Evolutionary conservation across 2,888 invertebrate species (phyloP).

Genomic region (Meganola albula): DNA sequence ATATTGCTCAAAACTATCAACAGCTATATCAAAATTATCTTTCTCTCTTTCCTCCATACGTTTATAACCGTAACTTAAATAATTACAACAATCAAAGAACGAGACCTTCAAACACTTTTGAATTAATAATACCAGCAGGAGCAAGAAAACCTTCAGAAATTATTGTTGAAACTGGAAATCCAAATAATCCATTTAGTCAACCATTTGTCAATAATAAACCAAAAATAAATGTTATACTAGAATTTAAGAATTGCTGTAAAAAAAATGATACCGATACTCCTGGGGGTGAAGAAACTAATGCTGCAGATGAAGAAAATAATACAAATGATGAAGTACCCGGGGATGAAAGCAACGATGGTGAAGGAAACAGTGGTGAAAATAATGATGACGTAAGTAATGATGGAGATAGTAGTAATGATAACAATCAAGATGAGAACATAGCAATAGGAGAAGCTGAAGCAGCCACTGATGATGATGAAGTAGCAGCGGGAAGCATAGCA

Average conservation of each 20-base stretch:
- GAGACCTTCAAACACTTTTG: slow-evolving; percentile 11
- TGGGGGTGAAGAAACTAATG: neutral
- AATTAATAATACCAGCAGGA: slow-evolving; percentile 16
- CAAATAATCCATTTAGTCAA: too few relatives aligned
- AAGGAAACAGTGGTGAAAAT: neutral
- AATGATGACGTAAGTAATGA: neutral
- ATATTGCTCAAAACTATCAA: too few relatives aligned
- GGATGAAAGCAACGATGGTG: neutral
- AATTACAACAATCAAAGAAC: slow-evolving; percentile 1
- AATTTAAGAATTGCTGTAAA: neutral
- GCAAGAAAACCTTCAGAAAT: slow-evolving; percentile 29
- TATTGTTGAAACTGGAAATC: slow-evolving; percentile 30
- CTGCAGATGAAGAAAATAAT: neutral
- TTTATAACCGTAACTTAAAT: slow-evolving; percentile 3
- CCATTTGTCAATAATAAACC: too few relatives aligned
- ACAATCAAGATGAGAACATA: neutral
- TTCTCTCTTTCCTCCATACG: slow-evolving; percentile 9
- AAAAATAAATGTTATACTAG: neutral
- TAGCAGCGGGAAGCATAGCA: neutral
- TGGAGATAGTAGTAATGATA: neutral
- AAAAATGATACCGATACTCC: too few relatives aligned
- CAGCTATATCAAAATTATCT: slow-evolving; percentile 5
- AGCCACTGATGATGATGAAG: neutral
- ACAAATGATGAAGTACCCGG: neutral
- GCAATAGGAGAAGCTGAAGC: neutral